Conservation (phyloP, 2,113 vertebrate species). For the Bubo scandiacus region DNA sequence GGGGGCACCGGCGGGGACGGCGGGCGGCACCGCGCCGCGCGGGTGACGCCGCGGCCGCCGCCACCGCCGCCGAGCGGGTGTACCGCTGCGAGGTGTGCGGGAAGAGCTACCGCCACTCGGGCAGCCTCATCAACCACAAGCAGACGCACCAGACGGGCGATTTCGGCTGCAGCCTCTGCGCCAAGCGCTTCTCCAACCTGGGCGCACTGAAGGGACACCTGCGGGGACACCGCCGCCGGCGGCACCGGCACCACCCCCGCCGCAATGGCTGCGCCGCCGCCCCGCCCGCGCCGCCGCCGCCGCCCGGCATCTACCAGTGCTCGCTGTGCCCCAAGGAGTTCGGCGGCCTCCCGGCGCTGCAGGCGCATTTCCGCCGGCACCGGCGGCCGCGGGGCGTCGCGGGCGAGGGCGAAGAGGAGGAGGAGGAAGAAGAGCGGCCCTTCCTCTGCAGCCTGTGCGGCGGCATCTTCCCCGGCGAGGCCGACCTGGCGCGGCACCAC, state of each 20-base stretch:
- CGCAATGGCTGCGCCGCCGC: neutral
- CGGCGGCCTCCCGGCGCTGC: slow-evolving; percentile 84
- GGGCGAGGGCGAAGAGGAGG: neutral
- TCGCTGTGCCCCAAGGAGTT: slow-evolving; percentile 90
- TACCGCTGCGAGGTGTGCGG: slow-evolving; percentile 86
- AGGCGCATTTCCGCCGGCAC: slow-evolving; percentile 86
- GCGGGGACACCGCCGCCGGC: slow-evolving; percentile 58
- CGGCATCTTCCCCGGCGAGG: slow-evolving; percentile 80
- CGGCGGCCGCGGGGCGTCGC: neutral
- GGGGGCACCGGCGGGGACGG: slow-evolving; percentile 77
- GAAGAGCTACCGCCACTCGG: slow-evolving; percentile 88
- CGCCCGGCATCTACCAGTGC: slow-evolving; percentile 86
- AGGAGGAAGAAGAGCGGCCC: slow-evolving; percentile 70
- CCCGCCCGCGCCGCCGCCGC: neutral
- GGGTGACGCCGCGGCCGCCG: neutral
- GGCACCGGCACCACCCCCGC: neutral
- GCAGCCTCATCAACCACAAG: slow-evolving; percentile 90
- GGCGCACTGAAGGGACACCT: slow-evolving; percentile 88
- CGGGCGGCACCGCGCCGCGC: neutral
- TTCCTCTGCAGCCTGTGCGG: slow-evolving; percentile 85
- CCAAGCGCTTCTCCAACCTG: slow-evolving; percentile 88
- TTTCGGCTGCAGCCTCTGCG: slow-evolving; percentile 85
- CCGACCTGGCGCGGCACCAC: slow-evolving; percentile 81
- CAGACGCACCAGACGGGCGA: slow-evolving; percentile 91
- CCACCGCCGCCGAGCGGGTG: neutral